Base-by-base conservation (phyloP, 2,888 invertebrate genomes). In the Lysandra coridon region DNA sequence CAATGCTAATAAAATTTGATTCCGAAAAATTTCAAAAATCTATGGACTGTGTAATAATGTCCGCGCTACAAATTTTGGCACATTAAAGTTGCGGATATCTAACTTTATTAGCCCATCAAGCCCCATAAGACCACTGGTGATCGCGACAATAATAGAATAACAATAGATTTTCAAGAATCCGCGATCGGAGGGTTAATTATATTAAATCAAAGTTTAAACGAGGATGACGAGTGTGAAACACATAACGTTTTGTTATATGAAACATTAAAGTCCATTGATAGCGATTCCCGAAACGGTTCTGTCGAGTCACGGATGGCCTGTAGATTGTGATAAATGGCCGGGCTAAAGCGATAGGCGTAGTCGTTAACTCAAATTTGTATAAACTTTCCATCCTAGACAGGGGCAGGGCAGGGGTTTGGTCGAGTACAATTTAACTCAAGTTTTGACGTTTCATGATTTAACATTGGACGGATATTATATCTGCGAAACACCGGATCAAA, bases 361-460 rank as follows among this genome's bases (percentile, higher is more conserved):
- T 88, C 89, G 90, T 90, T 89, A 90, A 88, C 88, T 85, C 87
- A 85, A 87, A 90, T 91, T 91, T 89, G 89, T 89, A 87, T 88
- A 88, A 87, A 89, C 86, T 88, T 88, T 83, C 81, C 83, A 83
- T 83, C 80, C 83, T 83, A 86, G 85, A 89, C 87, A 87, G 84
- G 89, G 89, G 89, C 87, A 69, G 69, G 81, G 84, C 88, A n/a
- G n/a, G n/a, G 89, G 89, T 87, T 30, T 12, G 86, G 83, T 81
- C 12, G 10, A 49, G 10, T 86, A 87, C 86, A 88, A 87, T 89
- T 88, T 85, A 87, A 83, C 85, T 86, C 86, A 91, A 91, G 88
- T 91, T 90, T 90, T 64, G 87, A 88, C 86, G 87, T 81, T 85
- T 81, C 84, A 78, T 49, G 64, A 73, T 69, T 80, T 80, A 73